These are phyloP conservation scores for Sebastes taczanowskii DNA, from an alignment of 2,797 vertebrate species.

Conservation along the genomic window DNA sequence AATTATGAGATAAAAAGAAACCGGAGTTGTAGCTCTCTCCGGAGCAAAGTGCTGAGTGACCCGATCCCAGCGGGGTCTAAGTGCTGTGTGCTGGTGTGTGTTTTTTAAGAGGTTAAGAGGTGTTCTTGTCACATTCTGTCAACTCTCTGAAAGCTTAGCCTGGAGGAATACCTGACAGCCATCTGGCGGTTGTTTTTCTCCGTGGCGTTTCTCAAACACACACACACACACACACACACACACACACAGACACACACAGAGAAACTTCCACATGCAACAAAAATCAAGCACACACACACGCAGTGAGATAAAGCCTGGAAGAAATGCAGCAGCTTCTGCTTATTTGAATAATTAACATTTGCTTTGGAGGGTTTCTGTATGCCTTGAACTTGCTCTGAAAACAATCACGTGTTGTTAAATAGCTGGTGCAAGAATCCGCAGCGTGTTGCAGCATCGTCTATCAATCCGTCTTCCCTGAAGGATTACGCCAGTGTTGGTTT, in stretches of 20 bases:
- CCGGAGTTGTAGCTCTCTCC: neutral
- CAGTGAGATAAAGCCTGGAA: neutral
- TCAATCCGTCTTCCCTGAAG: neutral
- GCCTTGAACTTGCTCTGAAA: too few relatives aligned
- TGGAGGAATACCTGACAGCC: conserved; percentile 58
- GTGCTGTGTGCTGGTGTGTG: neutral
- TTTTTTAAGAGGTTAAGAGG: neutral
- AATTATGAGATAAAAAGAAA: neutral
- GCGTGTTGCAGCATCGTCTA: neutral
- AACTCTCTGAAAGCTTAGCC: conserved; percentile 38
- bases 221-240: too few relatives aligned
- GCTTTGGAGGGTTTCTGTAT: neutral
- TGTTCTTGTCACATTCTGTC: conserved; percentile 50
- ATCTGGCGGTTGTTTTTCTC: conserved; percentile 45
- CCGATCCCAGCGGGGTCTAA: neutral
- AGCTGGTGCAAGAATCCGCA: neutral
- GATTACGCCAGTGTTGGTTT: neutral
- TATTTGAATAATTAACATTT: conserved; percentile 25
- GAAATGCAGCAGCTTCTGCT: conserved; percentile 4
- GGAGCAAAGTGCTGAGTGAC: conserved; percentile 1
- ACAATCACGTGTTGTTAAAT: neutral
- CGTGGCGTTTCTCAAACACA: neutral
- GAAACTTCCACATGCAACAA: too few relatives aligned
- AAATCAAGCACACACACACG: neutral
- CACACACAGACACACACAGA: too few relatives aligned